phyloP scores from a whole-genome alignment of 2,888 invertebrate genomes.

The Cephus nigrinus region DNA sequence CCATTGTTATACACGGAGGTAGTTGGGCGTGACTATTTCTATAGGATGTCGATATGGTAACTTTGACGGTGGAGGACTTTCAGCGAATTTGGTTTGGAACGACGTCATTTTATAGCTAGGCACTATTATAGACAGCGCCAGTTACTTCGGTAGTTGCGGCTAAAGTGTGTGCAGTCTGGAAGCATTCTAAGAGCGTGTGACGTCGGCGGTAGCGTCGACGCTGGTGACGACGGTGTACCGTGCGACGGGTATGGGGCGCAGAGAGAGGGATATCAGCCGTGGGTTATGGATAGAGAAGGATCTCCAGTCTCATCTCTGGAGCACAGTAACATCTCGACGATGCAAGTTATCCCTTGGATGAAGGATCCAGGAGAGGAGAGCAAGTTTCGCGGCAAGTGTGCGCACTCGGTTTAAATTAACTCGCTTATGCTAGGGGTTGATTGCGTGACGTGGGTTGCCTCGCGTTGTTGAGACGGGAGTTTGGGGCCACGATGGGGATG shows the following conservation, averaged over 20 bases:
- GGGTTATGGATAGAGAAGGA: background rate
- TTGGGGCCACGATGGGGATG: background rate
- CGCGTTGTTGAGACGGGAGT: background rate
- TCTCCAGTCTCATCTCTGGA: slow-evolving; percentile 7
- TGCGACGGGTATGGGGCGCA: background rate
- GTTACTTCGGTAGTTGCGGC: slow-evolving; percentile 48
- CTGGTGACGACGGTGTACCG: background rate
- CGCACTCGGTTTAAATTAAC: slow-evolving; percentile 56
- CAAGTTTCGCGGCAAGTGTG: slow-evolving; percentile 54
- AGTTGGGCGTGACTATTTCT: background rate
- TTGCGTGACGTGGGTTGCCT: slow-evolving; percentile 36
- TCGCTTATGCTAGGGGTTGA: slow-evolving; percentile 54
- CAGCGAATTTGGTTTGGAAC: slow-evolving; percentile 47
- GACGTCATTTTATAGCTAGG: slow-evolving; percentile 53
- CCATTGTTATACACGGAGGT: background rate
- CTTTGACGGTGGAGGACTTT: background rate
- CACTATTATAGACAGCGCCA: slow-evolving; percentile 54
- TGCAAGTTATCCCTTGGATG: slow-evolving; percentile 41
- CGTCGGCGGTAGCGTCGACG: slow-evolving; percentile 10
- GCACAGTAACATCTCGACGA: slow-evolving; percentile 48
- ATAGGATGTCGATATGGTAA: background rate
- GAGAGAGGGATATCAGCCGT: background rate
- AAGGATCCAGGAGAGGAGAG: slow-evolving; percentile 41
- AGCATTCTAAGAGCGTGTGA: slow-evolving; percentile 27
- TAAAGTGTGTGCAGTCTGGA: slow-evolving; percentile 43